Conservation (phyloP, 2,888 invertebrate genomes). For the Conchocele bisecta region DNA sequence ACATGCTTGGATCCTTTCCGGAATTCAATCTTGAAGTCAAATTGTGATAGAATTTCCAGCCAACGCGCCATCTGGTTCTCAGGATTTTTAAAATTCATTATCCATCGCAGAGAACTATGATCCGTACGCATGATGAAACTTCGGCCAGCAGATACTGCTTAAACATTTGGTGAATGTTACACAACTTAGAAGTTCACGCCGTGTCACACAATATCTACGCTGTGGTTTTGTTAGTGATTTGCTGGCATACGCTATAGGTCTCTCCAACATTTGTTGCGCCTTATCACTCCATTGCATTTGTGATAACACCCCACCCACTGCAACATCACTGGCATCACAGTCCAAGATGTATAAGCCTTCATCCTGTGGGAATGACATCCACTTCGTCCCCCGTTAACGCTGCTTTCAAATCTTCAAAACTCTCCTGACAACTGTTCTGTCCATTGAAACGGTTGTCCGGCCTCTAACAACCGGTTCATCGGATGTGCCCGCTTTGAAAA, state of each 20-base stretch:
- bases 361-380: too few species aligned
- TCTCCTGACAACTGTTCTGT: conserved; percentile 26
- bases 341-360: too few species aligned
- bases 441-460: conserved; percentile 39
- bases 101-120: conserved; percentile 53
- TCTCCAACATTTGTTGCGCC: conserved; percentile 35
- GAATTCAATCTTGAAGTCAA: conserved; percentile 39
- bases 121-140: background rate
- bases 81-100: conserved; percentile 34
- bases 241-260: conserved; percentile 38
- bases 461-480: conserved; percentile 24
- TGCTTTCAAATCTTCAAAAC: conserved; percentile 39
- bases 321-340: conserved; percentile 34
- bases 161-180: conserved; percentile 45
- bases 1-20: conserved; percentile 34
- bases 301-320: conserved; percentile 39
- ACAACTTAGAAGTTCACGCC: conserved; percentile 41
- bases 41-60: conserved; percentile 34
- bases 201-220: conserved; percentile 43
- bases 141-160: background rate
- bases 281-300: conserved; percentile 37
- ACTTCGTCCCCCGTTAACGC: too few species aligned
- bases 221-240: conserved; percentile 38
- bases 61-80: conserved; percentile 37
- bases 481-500: conserved; percentile 28